These are phyloP conservation scores for Deroplatys truncata DNA, from an alignment of 2,888 invertebrate genomes.

Conservation along the genomic window DNA sequence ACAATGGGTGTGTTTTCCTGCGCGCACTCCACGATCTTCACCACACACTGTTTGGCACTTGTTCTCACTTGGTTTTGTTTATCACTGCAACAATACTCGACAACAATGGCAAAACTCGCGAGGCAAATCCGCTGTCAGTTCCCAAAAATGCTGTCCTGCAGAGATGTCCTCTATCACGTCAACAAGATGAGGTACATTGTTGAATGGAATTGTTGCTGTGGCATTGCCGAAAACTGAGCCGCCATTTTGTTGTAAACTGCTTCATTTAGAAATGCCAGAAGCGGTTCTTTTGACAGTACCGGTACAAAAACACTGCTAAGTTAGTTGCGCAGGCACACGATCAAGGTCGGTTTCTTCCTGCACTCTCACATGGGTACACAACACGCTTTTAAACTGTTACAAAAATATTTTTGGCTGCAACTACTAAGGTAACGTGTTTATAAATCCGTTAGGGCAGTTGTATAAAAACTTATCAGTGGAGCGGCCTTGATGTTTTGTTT, in stretches of 20 bases:
- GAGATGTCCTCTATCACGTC: neutral
- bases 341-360: neutral
- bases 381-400: neutral
- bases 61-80: neutral
- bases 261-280: neutral
- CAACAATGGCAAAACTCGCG: neutral
- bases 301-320: neutral
- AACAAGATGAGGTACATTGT: neutral
- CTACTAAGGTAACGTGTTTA: neutral
- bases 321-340: neutral
- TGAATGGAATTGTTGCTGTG: neutral
- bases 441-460: neutral
- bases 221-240: neutral
- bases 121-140: neutral
- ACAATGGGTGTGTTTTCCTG: neutral
- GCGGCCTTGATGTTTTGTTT: neutral
- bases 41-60: neutral
- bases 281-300: neutral
- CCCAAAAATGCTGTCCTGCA: neutral
- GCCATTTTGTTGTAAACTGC: conserved; percentile 8
- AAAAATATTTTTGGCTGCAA: neutral
- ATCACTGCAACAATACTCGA: neutral
- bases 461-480: neutral
- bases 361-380: neutral
- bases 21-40: neutral